Evolutionary conservation across 1,140 invertebrate genomes (phyloP).

Genomic region (Drosophila pseudoobscura): DNA sequence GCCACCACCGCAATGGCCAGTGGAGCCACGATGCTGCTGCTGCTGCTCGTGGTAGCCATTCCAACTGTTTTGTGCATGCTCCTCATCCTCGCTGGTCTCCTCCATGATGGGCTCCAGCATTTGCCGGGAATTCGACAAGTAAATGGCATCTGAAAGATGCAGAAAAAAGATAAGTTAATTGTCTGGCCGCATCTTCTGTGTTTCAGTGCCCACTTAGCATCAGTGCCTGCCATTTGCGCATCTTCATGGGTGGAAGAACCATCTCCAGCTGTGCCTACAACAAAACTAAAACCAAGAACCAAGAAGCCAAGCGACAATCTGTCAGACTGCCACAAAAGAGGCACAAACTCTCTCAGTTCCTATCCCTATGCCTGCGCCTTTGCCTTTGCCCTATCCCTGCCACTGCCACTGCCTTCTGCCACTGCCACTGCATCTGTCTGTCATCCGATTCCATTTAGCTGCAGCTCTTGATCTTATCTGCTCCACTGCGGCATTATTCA

Average conservation of each 20-base stretch:
- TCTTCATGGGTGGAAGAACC: constrained; percentile 41
- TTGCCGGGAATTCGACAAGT: constrained; percentile 75
- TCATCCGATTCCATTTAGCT: no score
- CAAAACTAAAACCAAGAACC: constrained; percentile 42
- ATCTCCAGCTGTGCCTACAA: constrained; percentile 50
- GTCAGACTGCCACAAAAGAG: not conserved
- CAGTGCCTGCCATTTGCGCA: constrained; percentile 2
- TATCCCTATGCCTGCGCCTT: not conserved
- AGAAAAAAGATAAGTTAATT: not conserved
- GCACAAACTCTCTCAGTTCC: not conserved
- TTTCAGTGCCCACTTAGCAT: constrained; percentile 16
- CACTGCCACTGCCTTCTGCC: no score
- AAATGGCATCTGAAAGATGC: constrained; percentile 73
- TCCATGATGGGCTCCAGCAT: constrained; percentile 88
- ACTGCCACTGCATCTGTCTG: no score
- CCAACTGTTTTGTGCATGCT: constrained; percentile 84
- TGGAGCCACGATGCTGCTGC: not conserved
- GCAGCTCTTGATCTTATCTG: constrained; percentile 9
- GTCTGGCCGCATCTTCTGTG: not conserved
- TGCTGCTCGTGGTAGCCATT: constrained; percentile 47
- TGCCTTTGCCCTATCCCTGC: not conserved
- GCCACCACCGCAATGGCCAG: constrained; percentile 53
- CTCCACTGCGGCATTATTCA: constrained; percentile 31
- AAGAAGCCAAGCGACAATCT: constrained; percentile 32
- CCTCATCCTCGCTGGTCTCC: constrained; percentile 89